These are phyloP conservation scores for Protonemura montana DNA, from an alignment of 2,888 invertebrate species.

Conservation along the genomic window DNA sequence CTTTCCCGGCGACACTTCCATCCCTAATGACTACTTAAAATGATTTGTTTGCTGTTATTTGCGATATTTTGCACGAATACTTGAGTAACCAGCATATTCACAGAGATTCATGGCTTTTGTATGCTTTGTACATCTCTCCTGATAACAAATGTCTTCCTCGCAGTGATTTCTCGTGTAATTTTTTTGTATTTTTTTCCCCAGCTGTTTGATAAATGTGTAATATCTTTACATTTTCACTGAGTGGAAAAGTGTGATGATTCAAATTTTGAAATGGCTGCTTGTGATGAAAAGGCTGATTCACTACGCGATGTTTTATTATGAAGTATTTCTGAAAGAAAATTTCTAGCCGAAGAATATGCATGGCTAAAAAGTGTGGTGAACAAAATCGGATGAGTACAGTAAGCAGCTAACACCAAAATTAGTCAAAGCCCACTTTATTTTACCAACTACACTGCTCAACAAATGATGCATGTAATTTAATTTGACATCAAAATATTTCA, in stretches of 20 bases:
- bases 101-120: background rate
- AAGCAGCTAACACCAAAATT: too few species aligned
- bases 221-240: background rate
- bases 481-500: too few species aligned
- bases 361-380: too few species aligned
- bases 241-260: background rate
- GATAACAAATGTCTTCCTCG: background rate
- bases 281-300: too few species aligned
- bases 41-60: constrained; percentile 30
- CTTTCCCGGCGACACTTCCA: constrained; percentile 2
- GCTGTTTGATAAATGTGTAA: background rate
- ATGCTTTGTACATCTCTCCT: background rate
- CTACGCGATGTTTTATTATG: too few species aligned
- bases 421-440: too few species aligned
- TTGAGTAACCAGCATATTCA: constrained; percentile 1
- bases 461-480: too few species aligned
- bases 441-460: too few species aligned
- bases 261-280: background rate
- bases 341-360: too few species aligned
- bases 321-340: too few species aligned
- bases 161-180: background rate
- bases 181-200: too few species aligned
- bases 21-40: constrained; percentile 37
- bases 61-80: constrained; percentile 14
- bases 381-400: too few species aligned